These are phyloP conservation scores for Thera britannica DNA, from an alignment of 2,888 invertebrate species.

Conservation along the genomic window DNA sequence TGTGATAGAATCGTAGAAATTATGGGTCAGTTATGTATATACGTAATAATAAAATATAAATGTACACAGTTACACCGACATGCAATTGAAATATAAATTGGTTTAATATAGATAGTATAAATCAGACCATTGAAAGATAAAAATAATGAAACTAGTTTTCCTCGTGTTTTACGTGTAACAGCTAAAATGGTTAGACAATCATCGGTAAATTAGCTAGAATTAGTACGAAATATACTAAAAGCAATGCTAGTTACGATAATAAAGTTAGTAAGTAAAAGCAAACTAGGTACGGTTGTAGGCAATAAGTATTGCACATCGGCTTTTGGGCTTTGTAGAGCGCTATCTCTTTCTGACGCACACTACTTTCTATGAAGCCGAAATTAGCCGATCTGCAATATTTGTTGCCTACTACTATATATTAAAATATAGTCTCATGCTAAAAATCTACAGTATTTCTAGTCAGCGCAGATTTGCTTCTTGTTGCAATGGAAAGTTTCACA, in stretches of 20 bases:
- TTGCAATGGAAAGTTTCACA: neutral
- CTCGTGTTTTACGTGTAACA: slow-evolving; percentile 4
- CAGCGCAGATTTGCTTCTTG: neutral
- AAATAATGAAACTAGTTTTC: slow-evolving; percentile 15
- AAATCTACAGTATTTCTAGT: neutral
- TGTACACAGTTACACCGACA: slow-evolving; percentile 28
- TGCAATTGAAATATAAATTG: slow-evolving; percentile 28
- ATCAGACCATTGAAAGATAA: slow-evolving; percentile 1
- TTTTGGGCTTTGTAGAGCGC: too few species aligned
- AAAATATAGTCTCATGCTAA: neutral
- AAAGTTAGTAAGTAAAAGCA: slow-evolving; percentile 8
- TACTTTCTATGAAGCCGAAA: too few species aligned
- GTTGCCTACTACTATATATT: neutral
- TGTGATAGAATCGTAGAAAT: slow-evolving; percentile 46
- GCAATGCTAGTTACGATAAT: slow-evolving; percentile 22
- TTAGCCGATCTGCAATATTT: too few species aligned
- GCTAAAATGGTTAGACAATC: slow-evolving; percentile 9
- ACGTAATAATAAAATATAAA: slow-evolving; percentile 13
- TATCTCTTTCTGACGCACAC: too few species aligned
- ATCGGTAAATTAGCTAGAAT: slow-evolving; percentile 11
- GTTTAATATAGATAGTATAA: slow-evolving; percentile 6
- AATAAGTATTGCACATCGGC: too few species aligned
- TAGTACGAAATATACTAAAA: slow-evolving; percentile 17
- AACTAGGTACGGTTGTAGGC: neutral
- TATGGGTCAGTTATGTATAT: slow-evolving; percentile 64